Evolutionary conservation across 2,888 invertebrate genomes (phyloP), one percentile per base, ranked within the genome.

Genomic region (Parapristionchus giblindavisi): DNA sequence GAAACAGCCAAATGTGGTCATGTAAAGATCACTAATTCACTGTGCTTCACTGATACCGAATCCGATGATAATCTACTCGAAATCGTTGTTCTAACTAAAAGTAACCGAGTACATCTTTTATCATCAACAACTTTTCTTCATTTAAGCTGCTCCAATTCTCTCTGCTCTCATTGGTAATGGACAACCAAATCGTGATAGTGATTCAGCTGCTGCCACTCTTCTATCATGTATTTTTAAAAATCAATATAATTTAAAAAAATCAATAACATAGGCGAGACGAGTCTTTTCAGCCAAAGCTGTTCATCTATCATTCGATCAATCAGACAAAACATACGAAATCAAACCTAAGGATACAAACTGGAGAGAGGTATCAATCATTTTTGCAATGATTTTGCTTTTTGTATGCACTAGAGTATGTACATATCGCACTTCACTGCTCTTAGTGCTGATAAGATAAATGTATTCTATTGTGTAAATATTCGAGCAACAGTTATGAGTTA

Each of bases 81-180:
- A 24, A 21, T 51, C 34, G 66, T 66, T 38, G 32, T 66, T n/a
- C 34, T 66, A 0, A 66, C 66, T 1, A 32, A 0, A n/a, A 34
- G 66, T 66, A 29, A 32, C 34, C 6, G 3, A 29, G 27, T n/a
- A 17, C 27, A 5, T 11, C 3, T 3, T 61, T 34, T 34, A 36
- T 11, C 38, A 21, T 36, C 34, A 27, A 24, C 3, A 2, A 36
- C 17, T 6, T 36, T 3, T 61, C 24, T 14, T 54, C 8, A 36
- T 48, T n/a, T 11, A 43, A 66, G 66, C 11, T 21, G 32, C 48
- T 51, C 66, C 68, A 0, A 68, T 68, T 21, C 34, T 8, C 4
- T n/a, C n/a, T 24, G 68, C 68, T 2, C 68, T 68, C 0, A 51
- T 68, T n/a, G 51, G 51, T 21, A 51, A 52, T 1, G n/a, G 52